Evolutionary conservation across 37 sponge, comb jelly and placozoan genomes (phyloP).

Genomic region (Ephydatia muelleri): DNA sequence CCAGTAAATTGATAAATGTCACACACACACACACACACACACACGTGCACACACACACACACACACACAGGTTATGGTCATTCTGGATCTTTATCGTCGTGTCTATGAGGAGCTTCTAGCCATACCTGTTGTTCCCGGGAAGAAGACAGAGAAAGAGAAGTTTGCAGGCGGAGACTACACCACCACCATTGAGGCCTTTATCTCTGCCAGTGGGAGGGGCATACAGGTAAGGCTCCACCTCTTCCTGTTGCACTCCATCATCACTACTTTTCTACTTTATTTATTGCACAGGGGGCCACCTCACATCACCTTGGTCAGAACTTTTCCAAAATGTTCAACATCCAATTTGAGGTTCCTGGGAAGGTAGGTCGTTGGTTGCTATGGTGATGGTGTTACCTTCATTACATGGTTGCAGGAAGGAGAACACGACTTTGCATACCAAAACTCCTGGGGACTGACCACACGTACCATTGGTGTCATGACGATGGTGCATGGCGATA

Average conservation of each 20-base stretch:
- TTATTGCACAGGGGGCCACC: slow-evolving; percentile 85
- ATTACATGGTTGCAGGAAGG: slow-evolving; percentile 30
- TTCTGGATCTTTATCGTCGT: slow-evolving; percentile 87
- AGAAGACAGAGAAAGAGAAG: slow-evolving; percentile 98
- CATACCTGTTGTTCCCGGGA: slow-evolving; percentile 92
- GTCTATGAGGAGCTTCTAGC: slow-evolving; percentile 97
- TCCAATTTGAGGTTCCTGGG: slow-evolving; percentile 86
- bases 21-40: slow-evolving; percentile 1
- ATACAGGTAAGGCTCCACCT: slow-evolving; percentile 75
- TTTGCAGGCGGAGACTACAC: slow-evolving; percentile 99
- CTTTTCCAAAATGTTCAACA: slow-evolving; percentile 98
- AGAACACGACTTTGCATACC: slow-evolving; percentile 84
- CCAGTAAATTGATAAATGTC: too few species aligned
- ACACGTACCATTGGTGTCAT: slow-evolving; percentile 96
- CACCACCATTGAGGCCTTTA: slow-evolving; percentile 94
- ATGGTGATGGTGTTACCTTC: not conserved
- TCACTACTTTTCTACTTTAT: not conserved
- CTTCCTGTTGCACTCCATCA: not conserved
- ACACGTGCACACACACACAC: not conserved
- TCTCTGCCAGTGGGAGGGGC: slow-evolving; percentile 94
- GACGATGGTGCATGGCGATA: slow-evolving; percentile 96
- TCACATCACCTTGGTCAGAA: slow-evolving; percentile 99
- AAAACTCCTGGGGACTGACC: slow-evolving; percentile 98
- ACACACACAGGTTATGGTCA: slow-evolving; percentile 72
- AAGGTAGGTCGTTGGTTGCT: not conserved